Percentiles rank a stretch among this genome's conserved stretches.
Conservation (phyloP, 2,113 vertebrate genomes). For the Polypterus bichir region DNA sequence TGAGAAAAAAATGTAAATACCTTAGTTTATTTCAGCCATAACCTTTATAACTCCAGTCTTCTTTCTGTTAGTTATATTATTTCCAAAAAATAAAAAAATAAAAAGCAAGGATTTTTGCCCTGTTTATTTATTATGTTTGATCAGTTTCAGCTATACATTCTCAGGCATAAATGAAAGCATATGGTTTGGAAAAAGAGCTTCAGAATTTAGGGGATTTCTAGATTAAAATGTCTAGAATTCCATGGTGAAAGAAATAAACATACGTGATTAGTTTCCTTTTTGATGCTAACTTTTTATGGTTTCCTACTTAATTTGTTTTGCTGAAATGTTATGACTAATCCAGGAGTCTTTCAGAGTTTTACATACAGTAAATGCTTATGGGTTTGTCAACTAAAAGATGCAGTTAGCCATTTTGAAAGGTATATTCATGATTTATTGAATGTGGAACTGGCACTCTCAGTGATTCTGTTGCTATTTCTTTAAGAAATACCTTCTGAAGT, state of each 20-base stretch:
- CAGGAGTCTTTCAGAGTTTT: neutral
- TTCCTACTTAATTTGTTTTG: conserved; percentile 2
- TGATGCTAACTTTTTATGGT: neutral
- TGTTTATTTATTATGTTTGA: neutral
- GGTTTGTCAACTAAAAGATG: too few relatives aligned
- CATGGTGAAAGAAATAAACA: conserved; percentile 1
- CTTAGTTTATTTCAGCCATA: neutral
- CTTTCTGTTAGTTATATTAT: neutral
- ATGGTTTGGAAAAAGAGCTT: neutral
- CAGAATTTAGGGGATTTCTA: neutral
- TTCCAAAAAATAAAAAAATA: neutral
- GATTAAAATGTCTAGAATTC: conserved; percentile 3
- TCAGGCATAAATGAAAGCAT: neutral
- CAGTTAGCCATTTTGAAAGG: too few relatives aligned
- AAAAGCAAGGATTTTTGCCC: neutral
- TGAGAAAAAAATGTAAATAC: neutral
- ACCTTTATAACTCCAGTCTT: too few relatives aligned
- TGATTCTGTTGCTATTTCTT: too few relatives aligned
- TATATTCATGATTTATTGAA: too few relatives aligned
- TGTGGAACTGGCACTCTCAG: too few relatives aligned
- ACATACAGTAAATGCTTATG: too few relatives aligned
- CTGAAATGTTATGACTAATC: neutral
- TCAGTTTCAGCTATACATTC: neutral
- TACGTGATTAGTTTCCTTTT: neutral
- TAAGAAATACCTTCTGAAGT: too few relatives aligned